Conservation (phyloP, 2,888 invertebrate species). For the Dioctria rufipes region DNA sequence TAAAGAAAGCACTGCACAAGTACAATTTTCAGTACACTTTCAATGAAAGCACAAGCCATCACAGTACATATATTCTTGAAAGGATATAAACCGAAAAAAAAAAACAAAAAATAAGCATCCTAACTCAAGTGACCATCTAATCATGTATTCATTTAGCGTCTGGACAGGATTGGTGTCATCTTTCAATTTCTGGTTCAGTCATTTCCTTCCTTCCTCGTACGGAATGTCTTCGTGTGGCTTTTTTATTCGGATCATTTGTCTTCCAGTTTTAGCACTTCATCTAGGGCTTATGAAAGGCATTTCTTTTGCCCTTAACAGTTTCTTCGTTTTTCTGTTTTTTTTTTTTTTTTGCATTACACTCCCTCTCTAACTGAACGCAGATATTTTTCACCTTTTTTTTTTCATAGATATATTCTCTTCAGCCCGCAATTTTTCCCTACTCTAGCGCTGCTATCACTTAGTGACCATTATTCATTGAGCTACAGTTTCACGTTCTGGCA, state of each 20-base stretch:
- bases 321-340: slow-evolving; percentile 6
- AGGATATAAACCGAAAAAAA: no score
- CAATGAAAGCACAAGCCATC: no score
- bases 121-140: slow-evolving; percentile 68
- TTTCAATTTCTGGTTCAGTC: slow-evolving; percentile 55
- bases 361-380: background rate
- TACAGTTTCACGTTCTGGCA: slow-evolving; percentile 21
- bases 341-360: slow-evolving; percentile 8
- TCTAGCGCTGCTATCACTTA: background rate
- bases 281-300: slow-evolving; percentile 41
- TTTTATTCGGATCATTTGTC: slow-evolving; percentile 48
- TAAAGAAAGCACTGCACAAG: no score
- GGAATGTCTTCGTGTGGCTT: slow-evolving; percentile 1
- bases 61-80: no score
- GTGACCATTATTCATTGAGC: slow-evolving; percentile 50
- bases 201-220: slow-evolving; percentile 32
- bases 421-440: background rate
- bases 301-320: slow-evolving; percentile 7
- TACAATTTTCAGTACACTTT: no score
- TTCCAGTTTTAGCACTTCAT: slow-evolving; percentile 49
- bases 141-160: slow-evolving; percentile 64
- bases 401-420: background rate
- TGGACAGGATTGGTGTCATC: slow-evolving; percentile 62
- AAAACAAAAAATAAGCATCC: slow-evolving; percentile 62
- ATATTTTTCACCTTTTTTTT: slow-evolving; percentile 22